Conservation (phyloP, 2,113 vertebrate species). For the Nesogale talazaci region DNA sequence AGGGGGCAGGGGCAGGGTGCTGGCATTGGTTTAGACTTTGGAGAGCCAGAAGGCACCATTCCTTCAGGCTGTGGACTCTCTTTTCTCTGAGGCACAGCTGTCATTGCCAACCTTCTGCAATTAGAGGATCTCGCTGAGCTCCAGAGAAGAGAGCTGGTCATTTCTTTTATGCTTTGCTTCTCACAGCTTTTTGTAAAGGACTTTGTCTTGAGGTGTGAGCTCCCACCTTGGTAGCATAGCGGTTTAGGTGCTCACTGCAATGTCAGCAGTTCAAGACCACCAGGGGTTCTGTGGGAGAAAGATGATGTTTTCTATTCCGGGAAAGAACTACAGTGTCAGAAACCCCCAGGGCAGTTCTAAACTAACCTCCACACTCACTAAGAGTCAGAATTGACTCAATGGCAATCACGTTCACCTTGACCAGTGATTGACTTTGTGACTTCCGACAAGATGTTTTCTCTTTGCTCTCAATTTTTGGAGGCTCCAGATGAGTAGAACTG, state of each 20-base stretch:
- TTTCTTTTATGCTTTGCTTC: slow-evolving; percentile 12
- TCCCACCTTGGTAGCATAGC: neutral
- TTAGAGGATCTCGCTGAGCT: neutral
- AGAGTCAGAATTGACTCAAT: no score
- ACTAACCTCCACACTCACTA: no score
- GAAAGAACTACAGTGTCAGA: no score
- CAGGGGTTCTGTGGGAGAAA: no score
- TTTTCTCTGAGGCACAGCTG: neutral
- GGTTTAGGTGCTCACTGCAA: no score
- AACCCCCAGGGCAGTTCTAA: no score
- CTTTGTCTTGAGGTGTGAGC: neutral
- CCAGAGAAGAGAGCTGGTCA: neutral
- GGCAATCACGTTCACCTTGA: no score
- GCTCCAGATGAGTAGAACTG: neutral
- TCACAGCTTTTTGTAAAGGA: neutral
- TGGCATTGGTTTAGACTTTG: neutral
- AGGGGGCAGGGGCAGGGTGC: neutral
- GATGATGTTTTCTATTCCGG: no score
- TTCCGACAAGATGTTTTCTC: neutral
- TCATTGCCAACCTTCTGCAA: neutral
- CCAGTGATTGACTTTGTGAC: neutral
- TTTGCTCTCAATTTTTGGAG: neutral
- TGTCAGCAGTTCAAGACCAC: no score
- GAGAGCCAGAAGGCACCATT: neutral
- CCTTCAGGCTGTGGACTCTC: neutral